Evolutionary conservation across 2,888 invertebrate species (phyloP), one percentile per base, ranked within the genome.

Genomic region (Acanthopleura granulata): DNA sequence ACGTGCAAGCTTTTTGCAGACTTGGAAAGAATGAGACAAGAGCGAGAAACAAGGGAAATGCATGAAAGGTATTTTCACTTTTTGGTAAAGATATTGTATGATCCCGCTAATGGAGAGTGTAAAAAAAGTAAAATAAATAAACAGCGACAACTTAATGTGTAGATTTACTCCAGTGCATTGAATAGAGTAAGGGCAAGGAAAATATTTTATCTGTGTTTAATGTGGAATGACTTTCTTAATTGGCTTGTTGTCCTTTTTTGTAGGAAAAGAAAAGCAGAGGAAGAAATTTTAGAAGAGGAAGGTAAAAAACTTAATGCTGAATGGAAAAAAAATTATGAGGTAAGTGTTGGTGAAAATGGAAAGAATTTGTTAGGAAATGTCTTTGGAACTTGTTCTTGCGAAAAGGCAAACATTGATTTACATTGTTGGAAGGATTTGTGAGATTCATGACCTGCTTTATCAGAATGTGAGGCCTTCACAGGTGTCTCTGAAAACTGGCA

Each of bases 291-390:
- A 77, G 96, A 96, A 75, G 97, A 97, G 87, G 97, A 98, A 86
- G 95, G 95, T 85, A 93, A 94, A 77, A 95, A 96, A 77, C 92
- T 95, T 72, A 97, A 98, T 87, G 95, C 96, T 84, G 98, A 99
- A 90, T 99, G 98, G 97, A 96, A 98, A 81, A 97, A 98, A 89
- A 99, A 99, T 92, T 99, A 98, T 92, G 99, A 99, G 93, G 95
- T 95, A 89, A 84, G 74, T 50, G 12, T 27, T 6, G 25, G 40
- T 40, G 40, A 66, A 66, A 16, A 6, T 66, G 6, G 6, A 27
- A 66, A 27, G 3, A n/a, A 66, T 25, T 22, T 66, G 4, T 27
- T 22, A 3, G 4, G 16, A 66, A 66, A 11, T 18, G n/a, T n/a
- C n/a, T n/a, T n/a, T n/a, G 9, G 16, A 66, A 40, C 9, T 29